phyloP scores from a whole-genome alignment of 1,140 invertebrate genomes.

The Delia radicum region DNA sequence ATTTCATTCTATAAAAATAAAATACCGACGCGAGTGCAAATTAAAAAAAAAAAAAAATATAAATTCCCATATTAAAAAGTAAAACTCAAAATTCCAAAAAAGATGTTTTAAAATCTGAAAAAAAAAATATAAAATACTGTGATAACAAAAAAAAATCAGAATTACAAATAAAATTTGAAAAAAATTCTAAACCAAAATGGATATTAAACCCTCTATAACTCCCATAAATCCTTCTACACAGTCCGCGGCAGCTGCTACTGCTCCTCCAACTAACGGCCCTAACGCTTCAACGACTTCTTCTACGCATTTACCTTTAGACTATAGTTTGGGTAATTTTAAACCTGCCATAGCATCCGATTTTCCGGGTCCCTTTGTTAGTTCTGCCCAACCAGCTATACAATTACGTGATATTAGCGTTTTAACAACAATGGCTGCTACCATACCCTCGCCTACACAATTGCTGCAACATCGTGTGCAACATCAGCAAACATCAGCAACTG shows the following conservation, averaged over 20 bases:
- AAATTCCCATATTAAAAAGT: neutral
- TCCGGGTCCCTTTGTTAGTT: conserved; percentile 44
- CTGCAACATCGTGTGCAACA: conserved; percentile 48
- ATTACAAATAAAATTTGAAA: too few species aligned
- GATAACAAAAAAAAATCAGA: conserved; percentile 22
- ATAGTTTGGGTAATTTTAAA: conserved; percentile 52
- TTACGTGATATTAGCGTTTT: conserved; percentile 48
- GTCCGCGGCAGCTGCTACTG: too few species aligned
- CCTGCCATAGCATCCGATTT: conserved; percentile 50
- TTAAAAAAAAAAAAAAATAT: conserved; percentile 25
- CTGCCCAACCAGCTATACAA: conserved; percentile 39
- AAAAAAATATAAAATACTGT: conserved; percentile 13
- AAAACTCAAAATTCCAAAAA: neutral
- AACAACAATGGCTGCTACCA: conserved; percentile 45
- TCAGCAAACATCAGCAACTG: conserved; percentile 36
- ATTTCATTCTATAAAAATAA: conserved; percentile 31
- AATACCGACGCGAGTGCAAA: conserved; percentile 31
- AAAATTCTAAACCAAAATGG: conserved; percentile 33
- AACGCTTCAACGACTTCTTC: conserved; percentile 2
- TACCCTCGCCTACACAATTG: conserved; percentile 50
- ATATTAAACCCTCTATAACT: conserved; percentile 36
- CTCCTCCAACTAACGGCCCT: conserved; percentile 37
- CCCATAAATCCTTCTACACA: conserved; percentile 29
- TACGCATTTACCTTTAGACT: conserved; percentile 50
- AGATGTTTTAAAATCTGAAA: neutral